Conservation (phyloP, 2,113 vertebrate species). For the Gymnorhina tibicen region DNA sequence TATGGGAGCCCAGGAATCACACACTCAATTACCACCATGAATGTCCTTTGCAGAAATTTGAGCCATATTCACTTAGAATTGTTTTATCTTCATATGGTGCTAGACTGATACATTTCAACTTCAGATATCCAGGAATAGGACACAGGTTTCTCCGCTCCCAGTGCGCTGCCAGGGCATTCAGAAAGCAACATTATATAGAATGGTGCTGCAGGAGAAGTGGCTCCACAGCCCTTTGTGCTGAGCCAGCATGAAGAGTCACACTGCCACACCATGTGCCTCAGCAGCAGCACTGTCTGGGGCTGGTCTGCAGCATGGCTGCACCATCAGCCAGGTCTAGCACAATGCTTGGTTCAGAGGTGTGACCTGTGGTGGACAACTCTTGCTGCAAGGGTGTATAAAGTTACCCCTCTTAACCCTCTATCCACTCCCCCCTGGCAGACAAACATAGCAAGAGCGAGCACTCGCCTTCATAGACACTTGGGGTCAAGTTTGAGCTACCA, state of each 20-base stretch:
- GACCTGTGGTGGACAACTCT: not conserved
- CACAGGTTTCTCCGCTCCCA: not conserved
- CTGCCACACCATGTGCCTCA: not conserved
- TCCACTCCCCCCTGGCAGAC: fast-evolving
- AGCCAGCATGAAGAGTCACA: fast-evolving
- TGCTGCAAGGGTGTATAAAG: not conserved
- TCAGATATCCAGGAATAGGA: not conserved
- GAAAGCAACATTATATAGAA: not conserved
- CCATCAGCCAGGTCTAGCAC: not conserved
- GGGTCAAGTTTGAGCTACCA: not conserved
- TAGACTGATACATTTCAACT: not conserved
- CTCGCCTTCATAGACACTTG: not conserved
- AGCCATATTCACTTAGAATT: not conserved
- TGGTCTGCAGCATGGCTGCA: not conserved
- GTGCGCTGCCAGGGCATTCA: not conserved
- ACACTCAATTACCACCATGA: not conserved
- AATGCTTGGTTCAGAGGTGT: not conserved
- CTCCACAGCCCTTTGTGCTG: not conserved
- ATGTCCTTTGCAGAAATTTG: not conserved
- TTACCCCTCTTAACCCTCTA: not conserved
- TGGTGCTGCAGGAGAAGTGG: not conserved
- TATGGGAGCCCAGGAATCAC: not conserved
- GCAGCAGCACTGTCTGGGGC: not conserved
- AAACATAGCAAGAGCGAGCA: not conserved
- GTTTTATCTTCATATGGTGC: not conserved